Conservation (phyloP, 1,140 invertebrate genomes). For the Archivesica marissinica region DNA sequence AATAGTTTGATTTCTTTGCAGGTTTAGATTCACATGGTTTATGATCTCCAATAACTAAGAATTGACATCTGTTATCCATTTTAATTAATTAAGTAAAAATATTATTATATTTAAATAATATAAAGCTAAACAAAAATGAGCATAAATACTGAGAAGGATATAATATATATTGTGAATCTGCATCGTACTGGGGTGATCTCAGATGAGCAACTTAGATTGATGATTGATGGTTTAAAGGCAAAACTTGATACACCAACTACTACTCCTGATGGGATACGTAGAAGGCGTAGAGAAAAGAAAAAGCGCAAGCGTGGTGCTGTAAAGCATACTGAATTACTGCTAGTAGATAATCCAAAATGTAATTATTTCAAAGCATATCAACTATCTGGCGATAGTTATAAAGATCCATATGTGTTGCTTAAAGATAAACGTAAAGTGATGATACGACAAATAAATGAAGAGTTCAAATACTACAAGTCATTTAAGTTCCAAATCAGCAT, state of each 20-base stretch:
- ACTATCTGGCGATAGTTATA: too few relatives aligned
- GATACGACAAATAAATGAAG: not conserved
- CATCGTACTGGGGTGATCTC: not conserved
- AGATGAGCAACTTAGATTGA: not conserved
- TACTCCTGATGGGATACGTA: not conserved
- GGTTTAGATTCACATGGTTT: not conserved
- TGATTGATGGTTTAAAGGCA: not conserved
- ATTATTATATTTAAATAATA: not conserved
- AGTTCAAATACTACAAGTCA: not conserved
- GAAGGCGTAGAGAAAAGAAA: constrained; percentile 1
- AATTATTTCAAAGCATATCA: too few relatives aligned
- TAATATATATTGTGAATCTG: not conserved
- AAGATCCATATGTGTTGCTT: too few relatives aligned
- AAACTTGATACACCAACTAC: too few relatives aligned
- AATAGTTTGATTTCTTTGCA: too few relatives aligned
- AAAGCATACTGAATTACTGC: not conserved
- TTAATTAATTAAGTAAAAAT: not conserved
- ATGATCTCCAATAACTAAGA: not conserved
- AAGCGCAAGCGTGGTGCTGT: not conserved
- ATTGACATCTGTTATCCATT: not conserved
- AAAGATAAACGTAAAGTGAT: too few relatives aligned
- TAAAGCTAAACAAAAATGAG: not conserved
- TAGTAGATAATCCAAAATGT: too few relatives aligned
- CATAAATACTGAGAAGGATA: not conserved
- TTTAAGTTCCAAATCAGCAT: too few relatives aligned